Conservation (phyloP, 2,888 invertebrate species). For the Papilio protenor region DNA sequence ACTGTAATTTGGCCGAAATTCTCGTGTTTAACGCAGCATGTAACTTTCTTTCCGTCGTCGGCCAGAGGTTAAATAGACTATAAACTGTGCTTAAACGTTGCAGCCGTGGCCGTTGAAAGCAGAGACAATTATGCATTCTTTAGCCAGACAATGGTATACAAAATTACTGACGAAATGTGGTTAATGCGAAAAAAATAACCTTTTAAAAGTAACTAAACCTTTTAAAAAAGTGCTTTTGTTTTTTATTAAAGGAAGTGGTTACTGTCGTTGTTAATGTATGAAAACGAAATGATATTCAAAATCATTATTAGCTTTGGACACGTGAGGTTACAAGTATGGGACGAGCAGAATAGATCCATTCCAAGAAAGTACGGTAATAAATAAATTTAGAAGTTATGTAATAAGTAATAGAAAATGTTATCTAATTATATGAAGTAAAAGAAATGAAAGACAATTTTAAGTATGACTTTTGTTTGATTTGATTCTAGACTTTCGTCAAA, state of each 20-base stretch:
- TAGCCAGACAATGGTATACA: constrained; percentile 32
- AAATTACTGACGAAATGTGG: constrained; percentile 21
- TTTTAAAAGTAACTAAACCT: neutral
- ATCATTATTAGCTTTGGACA: neutral
- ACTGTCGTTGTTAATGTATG: neutral
- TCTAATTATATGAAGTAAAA: neutral
- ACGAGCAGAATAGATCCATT: neutral
- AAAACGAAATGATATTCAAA: neutral
- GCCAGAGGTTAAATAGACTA: constrained; percentile 77
- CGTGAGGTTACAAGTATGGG: neutral
- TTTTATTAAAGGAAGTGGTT: neutral
- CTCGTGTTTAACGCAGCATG: constrained; percentile 75
- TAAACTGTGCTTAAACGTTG: constrained; percentile 60
- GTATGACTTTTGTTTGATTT: constrained; percentile 4
- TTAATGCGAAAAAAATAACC: constrained; percentile 24
- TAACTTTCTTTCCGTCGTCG: constrained; percentile 76
- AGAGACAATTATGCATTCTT: constrained; percentile 40
- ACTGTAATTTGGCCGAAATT: constrained; percentile 76
- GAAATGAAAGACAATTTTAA: neutral
- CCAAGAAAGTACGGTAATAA: neutral
- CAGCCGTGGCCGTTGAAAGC: constrained; percentile 51
- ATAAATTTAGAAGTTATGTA: neutral
- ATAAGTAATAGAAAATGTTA: neutral
- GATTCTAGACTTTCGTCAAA: constrained; percentile 33
- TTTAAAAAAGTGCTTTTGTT: constrained; percentile 12